Evolutionary conservation across 2,113 vertebrate genomes (phyloP).

Genomic region (Irena cyanogastra): DNA sequence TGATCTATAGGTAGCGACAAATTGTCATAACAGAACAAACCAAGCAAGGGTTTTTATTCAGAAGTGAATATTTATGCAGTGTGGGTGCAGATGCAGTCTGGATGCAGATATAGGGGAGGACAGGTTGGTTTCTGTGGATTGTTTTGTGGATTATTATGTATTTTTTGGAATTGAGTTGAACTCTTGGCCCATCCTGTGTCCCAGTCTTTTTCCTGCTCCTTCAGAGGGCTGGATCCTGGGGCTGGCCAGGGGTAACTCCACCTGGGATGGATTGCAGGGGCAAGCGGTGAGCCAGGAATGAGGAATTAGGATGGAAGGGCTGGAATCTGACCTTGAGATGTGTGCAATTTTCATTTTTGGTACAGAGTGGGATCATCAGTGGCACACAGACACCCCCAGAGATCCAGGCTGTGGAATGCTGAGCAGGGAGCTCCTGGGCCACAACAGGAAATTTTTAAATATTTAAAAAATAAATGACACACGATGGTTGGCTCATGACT

Average conservation of each 20-base stretch:
- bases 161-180: background rate
- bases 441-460: background rate
- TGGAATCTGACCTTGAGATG: background rate
- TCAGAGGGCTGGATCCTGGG: background rate
- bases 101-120: background rate
- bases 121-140: background rate
- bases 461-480: background rate
- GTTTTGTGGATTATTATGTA: background rate
- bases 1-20: background rate
- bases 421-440: background rate
- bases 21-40: background rate
- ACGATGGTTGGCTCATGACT: background rate
- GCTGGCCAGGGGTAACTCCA: background rate
- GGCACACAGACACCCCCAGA: background rate
- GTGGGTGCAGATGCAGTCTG: background rate
- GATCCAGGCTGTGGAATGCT: background rate
- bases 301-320: background rate
- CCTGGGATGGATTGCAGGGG: background rate
- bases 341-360: background rate
- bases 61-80: background rate
- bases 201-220: background rate
- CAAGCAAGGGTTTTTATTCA: background rate
- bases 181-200: background rate
- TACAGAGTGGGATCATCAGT: rapidly evolving
- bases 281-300: background rate